These are phyloP conservation scores for Platichthys stellatus DNA, from an alignment of 2,113 vertebrate species.

Conservation along the genomic window DNA sequence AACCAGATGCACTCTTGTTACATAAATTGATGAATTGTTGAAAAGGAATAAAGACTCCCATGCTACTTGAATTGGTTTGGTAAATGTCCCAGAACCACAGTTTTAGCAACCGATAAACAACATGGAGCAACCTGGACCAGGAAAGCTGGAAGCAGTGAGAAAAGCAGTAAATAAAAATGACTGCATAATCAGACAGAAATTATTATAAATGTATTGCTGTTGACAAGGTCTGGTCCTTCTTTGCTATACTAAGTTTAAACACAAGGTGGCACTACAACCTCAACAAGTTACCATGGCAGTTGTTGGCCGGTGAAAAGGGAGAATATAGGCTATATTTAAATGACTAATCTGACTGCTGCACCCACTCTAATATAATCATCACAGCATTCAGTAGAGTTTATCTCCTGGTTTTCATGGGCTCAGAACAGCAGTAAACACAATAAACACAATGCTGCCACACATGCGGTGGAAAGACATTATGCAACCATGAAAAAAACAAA, in stretches of 20 bases:
- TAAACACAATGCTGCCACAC: slow-evolving; percentile 30
- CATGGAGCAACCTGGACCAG: background rate
- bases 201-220: background rate
- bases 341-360: slow-evolving; percentile 11
- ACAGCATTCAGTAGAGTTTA: slow-evolving; percentile 8
- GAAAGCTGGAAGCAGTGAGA: background rate
- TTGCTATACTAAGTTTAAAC: slow-evolving; percentile 31
- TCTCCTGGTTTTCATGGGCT: slow-evolving; percentile 27
- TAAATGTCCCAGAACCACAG: background rate
- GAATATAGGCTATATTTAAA: slow-evolving; percentile 1
- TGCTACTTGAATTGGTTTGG: background rate
- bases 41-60: slow-evolving; percentile 1
- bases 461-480: slow-evolving; percentile 14
- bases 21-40: background rate
- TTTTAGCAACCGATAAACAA: background rate
- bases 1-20: background rate
- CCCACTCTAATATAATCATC: slow-evolving; percentile 28
- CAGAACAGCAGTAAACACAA: slow-evolving; percentile 19
- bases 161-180: no score
- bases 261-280: slow-evolving; percentile 71
- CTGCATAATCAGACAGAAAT: background rate
- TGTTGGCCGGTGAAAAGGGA: slow-evolving; percentile 11
- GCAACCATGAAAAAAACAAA: slow-evolving; percentile 10
- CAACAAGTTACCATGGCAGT: slow-evolving; percentile 10
- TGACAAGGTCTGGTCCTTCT: background rate